These are phyloP conservation scores for Crioceris asparagi DNA, from an alignment of 2,888 invertebrate genomes.

Conservation along the genomic window DNA sequence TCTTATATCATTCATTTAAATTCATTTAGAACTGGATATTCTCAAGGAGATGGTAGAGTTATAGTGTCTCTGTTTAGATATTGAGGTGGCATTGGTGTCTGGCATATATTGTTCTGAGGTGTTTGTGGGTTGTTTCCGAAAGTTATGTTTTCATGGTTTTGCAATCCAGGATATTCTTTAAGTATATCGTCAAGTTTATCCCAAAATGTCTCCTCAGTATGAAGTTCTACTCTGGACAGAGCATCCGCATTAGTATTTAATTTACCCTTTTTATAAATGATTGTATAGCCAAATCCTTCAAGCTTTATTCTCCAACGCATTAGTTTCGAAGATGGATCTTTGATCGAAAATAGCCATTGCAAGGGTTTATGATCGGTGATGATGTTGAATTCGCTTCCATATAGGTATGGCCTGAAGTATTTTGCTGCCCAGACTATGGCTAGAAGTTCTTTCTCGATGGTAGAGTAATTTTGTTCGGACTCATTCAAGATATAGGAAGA, in stretches of 20 bases:
- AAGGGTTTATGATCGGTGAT: conserved; percentile 12
- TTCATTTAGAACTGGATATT: no score
- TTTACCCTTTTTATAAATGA: conserved; percentile 11
- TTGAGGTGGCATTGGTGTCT: no score
- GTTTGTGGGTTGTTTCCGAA: no score
- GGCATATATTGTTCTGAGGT: no score
- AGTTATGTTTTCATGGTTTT: no score
- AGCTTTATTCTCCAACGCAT: conserved; percentile 10
- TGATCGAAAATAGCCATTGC: conserved; percentile 7
- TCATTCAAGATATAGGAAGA: conserved; percentile 6
- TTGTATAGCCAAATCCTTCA: conserved; percentile 8
- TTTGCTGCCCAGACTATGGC: conserved; percentile 17
- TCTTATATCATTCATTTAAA: no score
- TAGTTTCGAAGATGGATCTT: conserved; percentile 11
- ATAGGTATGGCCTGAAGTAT: no score
- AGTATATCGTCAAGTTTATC: conserved; percentile 1
- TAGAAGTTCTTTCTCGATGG: conserved; percentile 19
- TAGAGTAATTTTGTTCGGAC: conserved; percentile 10
- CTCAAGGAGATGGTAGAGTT: no score
- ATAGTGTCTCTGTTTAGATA: no score
- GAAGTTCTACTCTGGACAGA: conserved; percentile 8
- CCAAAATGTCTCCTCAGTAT: conserved; percentile 1
- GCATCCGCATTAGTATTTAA: conserved; percentile 11
- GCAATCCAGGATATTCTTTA: neutral
- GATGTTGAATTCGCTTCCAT: conserved; percentile 11